Evolutionary conservation across 2,113 vertebrate species (phyloP).

Genomic region (Galeopterus variegatus): DNA sequence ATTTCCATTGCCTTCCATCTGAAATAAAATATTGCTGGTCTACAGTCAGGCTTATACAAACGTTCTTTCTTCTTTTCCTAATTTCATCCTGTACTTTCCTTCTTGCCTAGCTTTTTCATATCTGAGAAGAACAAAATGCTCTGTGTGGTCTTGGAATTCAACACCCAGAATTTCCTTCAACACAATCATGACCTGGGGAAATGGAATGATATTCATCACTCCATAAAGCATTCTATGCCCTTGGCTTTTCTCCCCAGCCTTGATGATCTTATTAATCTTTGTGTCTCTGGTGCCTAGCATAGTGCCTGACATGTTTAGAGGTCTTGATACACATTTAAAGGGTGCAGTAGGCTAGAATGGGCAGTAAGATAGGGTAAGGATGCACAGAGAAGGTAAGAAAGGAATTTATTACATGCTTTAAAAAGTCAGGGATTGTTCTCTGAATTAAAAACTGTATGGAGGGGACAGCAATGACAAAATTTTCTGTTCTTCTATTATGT

Average conservation of each 20-base stretch:
- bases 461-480: background rate
- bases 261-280: background rate
- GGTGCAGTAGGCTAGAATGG: rapidly evolving
- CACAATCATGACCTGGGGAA: background rate
- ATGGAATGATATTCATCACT: background rate
- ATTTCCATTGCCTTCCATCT: constrained; percentile 28
- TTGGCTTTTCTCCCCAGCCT: background rate
- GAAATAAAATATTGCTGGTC: constrained; percentile 58
- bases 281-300: background rate
- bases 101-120: background rate
- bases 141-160: background rate
- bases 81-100: background rate
- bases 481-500: background rate
- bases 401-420: background rate
- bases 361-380: background rate
- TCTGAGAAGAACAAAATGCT: constrained; percentile 31
- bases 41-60: constrained; percentile 10
- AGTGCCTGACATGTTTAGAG: background rate
- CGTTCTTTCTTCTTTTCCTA: background rate
- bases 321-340: background rate
- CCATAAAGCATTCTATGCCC: background rate
- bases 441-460: background rate
- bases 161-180: constrained; percentile 7
- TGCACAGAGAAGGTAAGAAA: background rate
- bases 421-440: background rate